A percentile compares a stretch with the other conserved stretches of the same genome.
These are phyloP conservation scores for Pseudomyrmex dendroicus DNA, from an alignment of 1,140 invertebrate genomes.

Conservation along the genomic window DNA sequence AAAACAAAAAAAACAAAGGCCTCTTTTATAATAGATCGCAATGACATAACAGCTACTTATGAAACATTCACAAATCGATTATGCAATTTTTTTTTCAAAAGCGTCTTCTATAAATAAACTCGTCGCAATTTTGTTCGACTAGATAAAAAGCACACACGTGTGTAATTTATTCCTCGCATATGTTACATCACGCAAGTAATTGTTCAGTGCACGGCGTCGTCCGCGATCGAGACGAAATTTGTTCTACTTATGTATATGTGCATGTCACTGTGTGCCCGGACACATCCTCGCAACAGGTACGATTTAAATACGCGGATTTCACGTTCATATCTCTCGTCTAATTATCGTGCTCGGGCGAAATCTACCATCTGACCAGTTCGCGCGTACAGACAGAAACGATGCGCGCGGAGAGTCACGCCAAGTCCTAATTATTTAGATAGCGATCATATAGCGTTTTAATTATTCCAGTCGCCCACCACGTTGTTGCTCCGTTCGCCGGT, in stretches of 20 bases:
- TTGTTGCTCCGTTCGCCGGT: constrained; percentile 69
- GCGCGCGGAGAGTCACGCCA: constrained; percentile 76
- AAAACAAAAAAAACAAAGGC: no score
- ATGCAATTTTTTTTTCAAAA: constrained; percentile 41
- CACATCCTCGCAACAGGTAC: constrained; percentile 71
- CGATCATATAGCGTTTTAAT: constrained; percentile 71
- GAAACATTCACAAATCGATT: constrained; percentile 35
- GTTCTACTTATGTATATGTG: background rate
- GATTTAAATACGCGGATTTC: constrained; percentile 79
- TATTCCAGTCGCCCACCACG: constrained; percentile 61
- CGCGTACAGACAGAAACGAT: constrained; percentile 43
- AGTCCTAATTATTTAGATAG: constrained; percentile 75
- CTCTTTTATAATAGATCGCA: constrained; percentile 6
- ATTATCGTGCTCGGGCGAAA: constrained; percentile 77
- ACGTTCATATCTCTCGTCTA: constrained; percentile 79
- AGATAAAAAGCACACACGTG: constrained; percentile 4
- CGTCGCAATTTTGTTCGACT: constrained; percentile 32
- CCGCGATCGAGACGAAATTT: constrained; percentile 50
- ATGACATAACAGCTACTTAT: background rate
- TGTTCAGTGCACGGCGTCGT: background rate
- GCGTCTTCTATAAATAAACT: constrained; percentile 9
- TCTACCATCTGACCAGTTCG: constrained; percentile 78
- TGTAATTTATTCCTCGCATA: background rate
- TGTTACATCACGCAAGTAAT: background rate
- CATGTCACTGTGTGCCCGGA: constrained; percentile 70